Percentiles rank a stretch among this genome's conserved stretches.
Evolutionary conservation across 2,113 vertebrate genomes (phyloP).

Genomic region (Syngnathus typhle): DNA sequence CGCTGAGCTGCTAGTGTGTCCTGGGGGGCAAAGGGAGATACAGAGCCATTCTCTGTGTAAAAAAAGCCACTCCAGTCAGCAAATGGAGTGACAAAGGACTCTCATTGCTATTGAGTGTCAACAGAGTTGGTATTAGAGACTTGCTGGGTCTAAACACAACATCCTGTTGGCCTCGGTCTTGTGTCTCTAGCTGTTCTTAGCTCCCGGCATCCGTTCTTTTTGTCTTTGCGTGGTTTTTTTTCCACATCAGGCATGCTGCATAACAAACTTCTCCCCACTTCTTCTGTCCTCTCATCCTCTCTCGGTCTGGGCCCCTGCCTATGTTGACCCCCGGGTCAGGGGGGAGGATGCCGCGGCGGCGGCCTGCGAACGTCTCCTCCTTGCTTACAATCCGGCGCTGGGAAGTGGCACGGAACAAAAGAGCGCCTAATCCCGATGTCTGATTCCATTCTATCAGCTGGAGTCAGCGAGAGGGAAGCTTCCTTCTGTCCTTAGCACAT

Average conservation of each 20-base stretch:
- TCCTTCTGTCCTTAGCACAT: slow-evolving; percentile 65
- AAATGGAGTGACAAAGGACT: slow-evolving; percentile 76
- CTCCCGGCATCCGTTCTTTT: slow-evolving; percentile 19
- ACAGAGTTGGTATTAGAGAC: slow-evolving; percentile 67
- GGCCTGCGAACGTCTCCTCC: slow-evolving; percentile 67
- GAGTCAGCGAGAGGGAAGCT: slow-evolving; percentile 72
- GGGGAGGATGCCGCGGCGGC: slow-evolving; percentile 52
- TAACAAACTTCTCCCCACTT: slow-evolving; percentile 18
- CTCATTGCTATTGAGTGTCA: slow-evolving; percentile 71
- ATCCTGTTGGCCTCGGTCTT: slow-evolving; percentile 58
- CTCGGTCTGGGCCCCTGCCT: slow-evolving; percentile 39
- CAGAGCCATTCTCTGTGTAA: slow-evolving; percentile 68
- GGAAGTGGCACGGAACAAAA: slow-evolving; percentile 74
- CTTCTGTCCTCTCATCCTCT: slow-evolving; percentile 6
- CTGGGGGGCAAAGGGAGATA: slow-evolving; percentile 70
- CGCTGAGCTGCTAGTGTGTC: slow-evolving; percentile 70
- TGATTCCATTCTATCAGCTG: slow-evolving; percentile 72
- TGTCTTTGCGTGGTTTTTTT: slow-evolving; percentile 4
- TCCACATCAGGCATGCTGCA: not conserved
- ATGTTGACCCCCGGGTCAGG: slow-evolving; percentile 60
- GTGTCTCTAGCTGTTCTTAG: slow-evolving; percentile 33
- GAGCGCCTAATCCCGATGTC: slow-evolving; percentile 74
- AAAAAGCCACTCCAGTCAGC: slow-evolving; percentile 77
- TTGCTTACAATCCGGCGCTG: slow-evolving; percentile 67
- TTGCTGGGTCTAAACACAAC: slow-evolving; percentile 61